These are phyloP conservation scores for Arnoldichthys spilopterus DNA, from an alignment of 2,797 vertebrate species.

Conservation along the genomic window DNA sequence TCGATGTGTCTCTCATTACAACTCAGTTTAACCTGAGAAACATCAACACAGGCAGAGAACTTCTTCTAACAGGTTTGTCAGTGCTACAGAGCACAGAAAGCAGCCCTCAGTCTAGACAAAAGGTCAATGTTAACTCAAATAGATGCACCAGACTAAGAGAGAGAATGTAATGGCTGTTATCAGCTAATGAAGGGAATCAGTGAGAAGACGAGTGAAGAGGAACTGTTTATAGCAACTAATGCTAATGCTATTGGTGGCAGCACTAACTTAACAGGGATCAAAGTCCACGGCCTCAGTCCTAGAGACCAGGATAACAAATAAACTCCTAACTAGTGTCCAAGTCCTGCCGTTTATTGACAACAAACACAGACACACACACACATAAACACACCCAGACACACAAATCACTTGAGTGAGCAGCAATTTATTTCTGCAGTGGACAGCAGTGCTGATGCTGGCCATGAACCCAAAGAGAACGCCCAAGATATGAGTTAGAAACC, in stretches of 20 bases:
- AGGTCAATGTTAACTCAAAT: slow-evolving; percentile 44
- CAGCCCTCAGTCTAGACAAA: slow-evolving; percentile 39
- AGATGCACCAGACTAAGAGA: slow-evolving; percentile 37
- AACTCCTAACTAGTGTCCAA: slow-evolving; percentile 35
- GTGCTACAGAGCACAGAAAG: neutral
- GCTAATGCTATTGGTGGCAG: slow-evolving; percentile 52
- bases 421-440: slow-evolving; percentile 8
- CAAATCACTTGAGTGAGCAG: slow-evolving; percentile 15
- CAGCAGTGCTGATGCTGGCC: slow-evolving; percentile 17
- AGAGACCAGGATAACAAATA: slow-evolving; percentile 51
- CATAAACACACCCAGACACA: slow-evolving; percentile 32
- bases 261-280: slow-evolving; percentile 49
- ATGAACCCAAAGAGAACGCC: neutral
- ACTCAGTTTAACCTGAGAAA: slow-evolving; percentile 2
- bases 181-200: slow-evolving; percentile 45
- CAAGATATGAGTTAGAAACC: neutral
- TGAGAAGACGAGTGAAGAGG: slow-evolving; percentile 42
- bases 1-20: neutral
- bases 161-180: slow-evolving; percentile 31
- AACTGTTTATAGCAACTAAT: slow-evolving; percentile 57
- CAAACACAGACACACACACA: slow-evolving; percentile 19
- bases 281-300: slow-evolving; percentile 52
- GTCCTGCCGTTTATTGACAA: slow-evolving; percentile 34
- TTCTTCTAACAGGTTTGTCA: neutral
- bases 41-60: neutral